Evolutionary conservation across 2,888 invertebrate species (phyloP).

Genomic region (Electrophaes corylata): DNA sequence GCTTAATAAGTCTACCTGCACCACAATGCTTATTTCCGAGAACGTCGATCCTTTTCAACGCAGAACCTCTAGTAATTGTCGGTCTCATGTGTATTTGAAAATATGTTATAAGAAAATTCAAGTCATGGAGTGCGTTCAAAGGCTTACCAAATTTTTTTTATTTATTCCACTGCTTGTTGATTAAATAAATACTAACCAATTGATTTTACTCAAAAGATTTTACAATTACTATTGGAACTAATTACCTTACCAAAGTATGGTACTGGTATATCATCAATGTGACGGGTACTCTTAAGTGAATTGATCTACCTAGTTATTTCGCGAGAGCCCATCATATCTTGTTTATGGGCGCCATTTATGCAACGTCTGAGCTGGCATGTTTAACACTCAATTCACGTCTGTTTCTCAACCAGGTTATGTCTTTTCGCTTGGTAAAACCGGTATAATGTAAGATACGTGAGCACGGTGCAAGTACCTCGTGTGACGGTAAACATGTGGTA

Average conservation of each 20-base stretch:
- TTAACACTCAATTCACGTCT: constrained; percentile 74
- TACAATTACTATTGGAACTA: neutral
- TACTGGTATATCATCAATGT: neutral
- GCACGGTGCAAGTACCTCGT: constrained; percentile 17
- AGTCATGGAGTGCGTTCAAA: neutral
- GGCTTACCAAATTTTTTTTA: neutral
- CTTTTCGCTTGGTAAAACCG: constrained; percentile 67
- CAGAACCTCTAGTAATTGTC: constrained; percentile 47
- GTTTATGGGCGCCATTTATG: constrained; percentile 62
- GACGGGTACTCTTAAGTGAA: constrained; percentile 4
- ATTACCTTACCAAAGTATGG: neutral
- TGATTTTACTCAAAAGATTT: no score
- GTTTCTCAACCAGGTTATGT: constrained; percentile 68
- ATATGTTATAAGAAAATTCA: constrained; percentile 24
- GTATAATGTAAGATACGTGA: constrained; percentile 46
- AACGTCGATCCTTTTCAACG: constrained; percentile 47
- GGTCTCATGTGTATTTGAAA: constrained; percentile 39
- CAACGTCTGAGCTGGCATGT: constrained; percentile 63
- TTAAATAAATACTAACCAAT: neutral
- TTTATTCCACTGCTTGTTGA: neutral
- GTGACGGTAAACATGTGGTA: constrained; percentile 14
- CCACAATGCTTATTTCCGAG: constrained; percentile 52
- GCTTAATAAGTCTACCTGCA: constrained; percentile 38
- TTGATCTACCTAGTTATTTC: constrained; percentile 25
- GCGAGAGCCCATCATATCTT: constrained; percentile 53